A percentile compares a stretch with the other conserved stretches of the same genome.
Conservation (phyloP, 2,888 invertebrate genomes). For the Pachliopta kotzebuea region DNA sequence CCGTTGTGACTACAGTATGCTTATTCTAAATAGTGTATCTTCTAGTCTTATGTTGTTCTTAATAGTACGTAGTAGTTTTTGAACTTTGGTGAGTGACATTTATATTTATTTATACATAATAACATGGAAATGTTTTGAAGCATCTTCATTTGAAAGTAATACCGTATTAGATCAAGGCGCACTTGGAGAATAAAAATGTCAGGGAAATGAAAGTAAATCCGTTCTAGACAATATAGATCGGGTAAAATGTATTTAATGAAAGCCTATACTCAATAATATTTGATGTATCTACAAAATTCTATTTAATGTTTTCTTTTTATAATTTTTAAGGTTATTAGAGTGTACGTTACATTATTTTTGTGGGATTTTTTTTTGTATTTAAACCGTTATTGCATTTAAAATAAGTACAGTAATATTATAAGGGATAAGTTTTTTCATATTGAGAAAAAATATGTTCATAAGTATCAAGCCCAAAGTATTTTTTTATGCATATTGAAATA, state of each 20-base stretch:
- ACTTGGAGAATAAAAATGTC: constrained; percentile 26
- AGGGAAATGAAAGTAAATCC: constrained; percentile 29
- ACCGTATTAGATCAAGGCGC: constrained; percentile 16
- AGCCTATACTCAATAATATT: not conserved
- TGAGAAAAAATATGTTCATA: too few relatives aligned
- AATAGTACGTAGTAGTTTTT: too few relatives aligned
- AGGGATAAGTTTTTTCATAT: too few relatives aligned
- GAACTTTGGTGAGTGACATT: too few relatives aligned
- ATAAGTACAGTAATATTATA: too few relatives aligned
- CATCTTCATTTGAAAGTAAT: constrained; percentile 30
- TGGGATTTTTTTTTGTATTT: not conserved
- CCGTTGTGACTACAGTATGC: too few relatives aligned
- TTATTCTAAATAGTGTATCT: too few relatives aligned
- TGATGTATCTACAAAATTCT: constrained; percentile 5
- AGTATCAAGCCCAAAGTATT: too few relatives aligned
- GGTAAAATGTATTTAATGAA: constrained; percentile 10
- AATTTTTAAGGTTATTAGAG: constrained; percentile 12
- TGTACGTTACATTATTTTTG: not conserved
- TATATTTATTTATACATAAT: constrained; percentile 3
- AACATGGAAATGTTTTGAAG: not conserved
- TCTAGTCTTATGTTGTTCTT: too few relatives aligned
- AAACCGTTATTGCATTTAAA: constrained; percentile 8
- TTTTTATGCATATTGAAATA: too few relatives aligned
- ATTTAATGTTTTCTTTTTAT: not conserved
- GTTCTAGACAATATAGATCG: constrained; percentile 1